These are phyloP conservation scores for Myiagra hebetior DNA, from an alignment of 2,113 vertebrate species.

Conservation along the genomic window DNA sequence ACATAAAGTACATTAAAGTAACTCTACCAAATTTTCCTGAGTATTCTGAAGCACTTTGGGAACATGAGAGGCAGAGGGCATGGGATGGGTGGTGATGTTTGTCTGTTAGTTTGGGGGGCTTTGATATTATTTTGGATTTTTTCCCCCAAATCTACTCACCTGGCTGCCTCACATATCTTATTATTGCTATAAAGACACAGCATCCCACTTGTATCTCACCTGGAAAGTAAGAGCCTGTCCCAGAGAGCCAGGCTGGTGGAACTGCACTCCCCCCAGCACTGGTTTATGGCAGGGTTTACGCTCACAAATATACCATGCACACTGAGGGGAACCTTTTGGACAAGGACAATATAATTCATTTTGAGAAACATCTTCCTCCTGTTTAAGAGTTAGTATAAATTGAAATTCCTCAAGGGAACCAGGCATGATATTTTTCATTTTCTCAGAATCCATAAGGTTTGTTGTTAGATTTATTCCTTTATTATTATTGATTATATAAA, in stretches of 20 bases:
- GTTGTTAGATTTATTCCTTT: neutral
- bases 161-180: neutral
- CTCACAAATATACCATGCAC: neutral
- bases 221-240: neutral
- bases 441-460: neutral
- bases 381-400: neutral
- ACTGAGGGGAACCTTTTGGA: neutral
- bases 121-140: neutral
- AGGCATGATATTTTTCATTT: neutral
- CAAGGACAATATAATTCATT: neutral
- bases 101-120: neutral
- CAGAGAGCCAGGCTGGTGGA: accelerated
- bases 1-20: neutral
- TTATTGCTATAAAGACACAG: neutral
- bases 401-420: neutral
- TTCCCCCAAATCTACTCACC: neutral
- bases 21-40: neutral
- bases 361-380: constrained; percentile 7
- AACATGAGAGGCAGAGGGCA: neutral
- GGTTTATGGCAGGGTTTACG: neutral
- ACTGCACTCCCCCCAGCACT: neutral
- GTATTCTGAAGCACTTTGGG: neutral
- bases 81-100: neutral
- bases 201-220: neutral
- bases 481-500: constrained; percentile 18